These are phyloP conservation scores for Himantopus leucocephalus DNA, from an alignment of 2,113 vertebrate genomes.

Conservation along the genomic window DNA sequence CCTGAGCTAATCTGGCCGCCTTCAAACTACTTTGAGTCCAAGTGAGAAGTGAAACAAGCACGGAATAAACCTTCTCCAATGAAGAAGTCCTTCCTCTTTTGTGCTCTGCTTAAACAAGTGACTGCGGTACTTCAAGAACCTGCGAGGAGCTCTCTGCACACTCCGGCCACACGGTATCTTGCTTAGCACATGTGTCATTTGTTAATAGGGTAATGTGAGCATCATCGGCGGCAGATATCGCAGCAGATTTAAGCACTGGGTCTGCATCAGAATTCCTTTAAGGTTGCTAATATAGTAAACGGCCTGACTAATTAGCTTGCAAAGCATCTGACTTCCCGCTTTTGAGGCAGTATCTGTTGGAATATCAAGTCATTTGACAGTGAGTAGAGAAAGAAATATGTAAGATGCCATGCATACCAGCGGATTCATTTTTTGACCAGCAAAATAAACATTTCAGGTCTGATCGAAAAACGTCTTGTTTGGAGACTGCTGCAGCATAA, in stretches of 20 bases:
- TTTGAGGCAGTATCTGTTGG: background rate
- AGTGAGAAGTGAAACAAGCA: background rate
- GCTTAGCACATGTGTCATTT: background rate
- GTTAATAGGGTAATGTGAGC: background rate
- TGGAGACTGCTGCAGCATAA: background rate
- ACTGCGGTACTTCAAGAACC: background rate
- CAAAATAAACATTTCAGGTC: conserved; percentile 15
- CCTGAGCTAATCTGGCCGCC: background rate
- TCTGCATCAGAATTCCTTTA: conserved; percentile 23
- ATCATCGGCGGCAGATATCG: background rate
- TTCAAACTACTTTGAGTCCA: background rate
- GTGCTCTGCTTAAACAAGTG: background rate
- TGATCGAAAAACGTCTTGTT: background rate
- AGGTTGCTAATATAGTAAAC: background rate
- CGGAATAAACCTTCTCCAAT: background rate
- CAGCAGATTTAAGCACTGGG: background rate
- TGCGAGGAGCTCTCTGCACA: background rate
- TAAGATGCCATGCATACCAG: conserved; percentile 26
- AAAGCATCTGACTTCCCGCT: background rate
- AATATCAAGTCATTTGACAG: background rate
- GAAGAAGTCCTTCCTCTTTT: background rate
- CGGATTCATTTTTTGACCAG: background rate
- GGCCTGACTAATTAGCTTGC: conserved; percentile 36
- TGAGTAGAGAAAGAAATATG: background rate
- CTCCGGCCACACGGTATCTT: background rate